phyloP scores from a whole-genome alignment of 2,113 vertebrate genomes.

The Ptychochromis oligacanthus region DNA sequence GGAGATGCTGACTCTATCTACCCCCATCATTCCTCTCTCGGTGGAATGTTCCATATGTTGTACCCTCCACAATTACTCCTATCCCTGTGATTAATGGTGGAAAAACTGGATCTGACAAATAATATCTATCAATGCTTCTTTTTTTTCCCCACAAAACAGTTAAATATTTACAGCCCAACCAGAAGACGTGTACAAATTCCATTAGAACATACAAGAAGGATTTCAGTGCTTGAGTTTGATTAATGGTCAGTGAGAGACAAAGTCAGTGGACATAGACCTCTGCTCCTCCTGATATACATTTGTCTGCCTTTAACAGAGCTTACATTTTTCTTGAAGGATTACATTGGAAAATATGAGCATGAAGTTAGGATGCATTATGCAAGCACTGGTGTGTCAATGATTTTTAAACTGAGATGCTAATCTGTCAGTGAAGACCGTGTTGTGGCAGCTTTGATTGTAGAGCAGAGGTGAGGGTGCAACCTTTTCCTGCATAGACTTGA shows the following conservation, averaged over 20 bases:
- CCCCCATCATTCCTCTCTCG: conserved; percentile 59
- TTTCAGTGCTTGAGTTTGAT: conserved; percentile 44
- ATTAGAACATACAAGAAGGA: conserved; percentile 51
- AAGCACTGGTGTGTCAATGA: neutral
- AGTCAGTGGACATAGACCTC: conserved; percentile 19
- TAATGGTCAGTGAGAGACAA: conserved; percentile 37
- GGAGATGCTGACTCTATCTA: conserved; percentile 55
- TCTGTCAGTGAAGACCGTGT: conserved; percentile 14
- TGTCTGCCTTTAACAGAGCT: conserved; percentile 2
- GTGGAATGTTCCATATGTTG: conserved; percentile 70
- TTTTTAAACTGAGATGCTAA: neutral
- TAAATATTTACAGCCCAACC: conserved; percentile 54
- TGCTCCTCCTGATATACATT: conserved; percentile 29
- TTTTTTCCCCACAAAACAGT: conserved; percentile 50
- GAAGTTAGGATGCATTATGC: neutral
- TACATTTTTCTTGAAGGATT: neutral
- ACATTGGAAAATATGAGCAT: neutral
- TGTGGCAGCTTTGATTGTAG: conserved; percentile 20
- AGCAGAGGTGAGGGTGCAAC: conserved; percentile 71
- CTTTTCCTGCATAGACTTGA: conserved; percentile 72
- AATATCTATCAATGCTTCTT: conserved; percentile 57
- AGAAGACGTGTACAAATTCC: conserved; percentile 59
- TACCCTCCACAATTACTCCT: conserved; percentile 69
- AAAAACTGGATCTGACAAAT: conserved; percentile 75
- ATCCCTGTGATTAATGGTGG: conserved; percentile 67